Base-by-base conservation (phyloP, 37 sponge, comb jelly and placozoan species). In the Cliona cf. orientalis region DNA sequence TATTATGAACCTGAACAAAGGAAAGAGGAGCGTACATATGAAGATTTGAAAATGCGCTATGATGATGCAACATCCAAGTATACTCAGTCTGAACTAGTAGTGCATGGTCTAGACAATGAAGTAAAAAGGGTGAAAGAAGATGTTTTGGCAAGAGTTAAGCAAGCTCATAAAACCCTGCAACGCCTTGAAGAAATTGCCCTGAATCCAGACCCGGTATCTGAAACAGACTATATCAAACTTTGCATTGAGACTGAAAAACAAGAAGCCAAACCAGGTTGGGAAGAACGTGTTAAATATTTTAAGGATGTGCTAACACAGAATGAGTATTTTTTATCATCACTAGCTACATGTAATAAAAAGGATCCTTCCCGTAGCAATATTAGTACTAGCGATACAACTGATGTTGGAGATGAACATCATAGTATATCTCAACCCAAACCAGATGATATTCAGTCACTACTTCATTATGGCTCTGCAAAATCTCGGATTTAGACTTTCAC, bases 181-280 rank as follows among this genome's bases (percentile, higher is more conserved):
- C 34, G 71, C 42, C 37, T 85, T 21, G 76, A 72, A 42, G 45
- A 87, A 44, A 87, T 87, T 49, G 87, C 87, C 5, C 69, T 87
- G 25, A 79, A 73, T 19, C 87, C 80, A 34, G 74, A 87, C 33
- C 87, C 80, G 0, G 69, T 87, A 5, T 66, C 71, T 61, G 74
- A 72, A 23, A 75, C 74, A 25, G 81, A 87, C 2, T 87, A 87
- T 78, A 87, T 87, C 35, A 75, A 87, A 38, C 44, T 87, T 5
- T 53, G 79, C 28, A 87, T 87, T 46, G 58, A 87, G 31, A 73
- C 80, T 37, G 87, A 87, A 41, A 87, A 56, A 44, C 42, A 58
- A 42, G 42, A 86, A 21, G 58, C 29, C 2, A 86, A 53, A 58
- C 64, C 79, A 59, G 86, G 86, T 0, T 86, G 12, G 4, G 1